Evolutionary conservation across 2,113 vertebrate genomes (phyloP).

Genomic region (Caranx melampygus): DNA sequence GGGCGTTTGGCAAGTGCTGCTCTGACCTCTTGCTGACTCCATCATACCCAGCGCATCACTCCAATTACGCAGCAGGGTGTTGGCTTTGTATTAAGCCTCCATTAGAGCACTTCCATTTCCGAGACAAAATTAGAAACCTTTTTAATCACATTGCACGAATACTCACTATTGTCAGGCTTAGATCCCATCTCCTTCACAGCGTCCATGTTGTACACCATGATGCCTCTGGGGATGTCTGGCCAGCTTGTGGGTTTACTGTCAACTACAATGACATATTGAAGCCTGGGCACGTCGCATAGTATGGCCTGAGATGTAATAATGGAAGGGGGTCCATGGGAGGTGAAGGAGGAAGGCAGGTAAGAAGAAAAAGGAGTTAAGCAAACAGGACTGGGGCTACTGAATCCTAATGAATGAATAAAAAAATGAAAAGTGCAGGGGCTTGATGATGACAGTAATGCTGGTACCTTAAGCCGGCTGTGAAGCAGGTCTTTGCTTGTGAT

Average conservation of each 20-base stretch:
- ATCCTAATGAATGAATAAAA: neutral
- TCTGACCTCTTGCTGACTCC: constrained; percentile 24
- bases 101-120: constrained; percentile 46
- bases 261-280: constrained; percentile 93
- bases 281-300: constrained; percentile 89
- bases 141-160: constrained; percentile 58
- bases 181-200: constrained; percentile 92
- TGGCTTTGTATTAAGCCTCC: constrained; percentile 59
- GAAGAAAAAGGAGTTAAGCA: constrained; percentile 17
- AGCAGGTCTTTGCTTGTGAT: constrained; percentile 97
- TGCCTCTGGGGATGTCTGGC: constrained; percentile 89
- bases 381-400: neutral
- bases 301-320: constrained; percentile 85
- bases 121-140: constrained; percentile 63
- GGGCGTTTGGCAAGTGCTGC: constrained; percentile 5
- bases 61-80: constrained; percentile 47
- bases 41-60: constrained; percentile 39
- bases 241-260: constrained; percentile 88
- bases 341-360: neutral
- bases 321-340: neutral
- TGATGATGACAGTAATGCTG: neutral
- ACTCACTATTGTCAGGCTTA: constrained; percentile 85
- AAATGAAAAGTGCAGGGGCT: neutral
- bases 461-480: constrained; percentile 93
- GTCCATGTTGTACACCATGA: constrained; percentile 92